Evolutionary conservation across 2,888 invertebrate species (phyloP), one percentile per base, ranked within the genome.

Genomic region (Nymphalis urticae): DNA sequence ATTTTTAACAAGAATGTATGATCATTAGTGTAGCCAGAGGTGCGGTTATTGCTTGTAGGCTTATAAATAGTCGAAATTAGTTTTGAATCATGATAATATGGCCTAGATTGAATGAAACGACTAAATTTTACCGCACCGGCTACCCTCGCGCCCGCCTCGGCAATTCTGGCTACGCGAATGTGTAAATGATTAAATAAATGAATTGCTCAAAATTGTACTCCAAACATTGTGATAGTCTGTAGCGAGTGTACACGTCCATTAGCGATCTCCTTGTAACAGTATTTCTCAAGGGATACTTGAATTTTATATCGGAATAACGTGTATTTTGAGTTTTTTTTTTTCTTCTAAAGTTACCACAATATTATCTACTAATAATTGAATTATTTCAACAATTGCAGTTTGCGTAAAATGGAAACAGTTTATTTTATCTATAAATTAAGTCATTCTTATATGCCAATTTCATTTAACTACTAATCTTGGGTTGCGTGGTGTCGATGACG

Each of bases 131-230:
- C 16, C 1, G 7, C 16, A 27, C 24, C 16, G 16, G 9, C 7
- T 1, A 4, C 17, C 32, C 17, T 3, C 17, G 27, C 17, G 32
- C 5, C 27, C 16, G 54, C 16, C 32, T 27, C 27, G 21, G 17
- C 16, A 6, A 3, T 16, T 32, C 54, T 32, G 54, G 54, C n/a
- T 56, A 32, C 54, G 54, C 17, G 32, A 56, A 56, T 32, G 54
- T 56, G 32, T 56, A 21, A 21, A 32, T 32, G 32, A 56, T 17
- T 16, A 32, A 32, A 56, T 56, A 62, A 68, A 60, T 66, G 62
- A 68, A 74, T 87, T 88, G 88, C 88, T 88, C 88, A 88, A 88
- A 86, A 84, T 83, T 84, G 73, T 80, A 79, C 77, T 79, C 76
- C 74, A 75, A 75, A 72, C 72, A 72, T 73, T 84, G 85, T 86